Percentiles rank a stretch among this genome's conserved stretches.
phyloP scores from a whole-genome alignment of 1,140 invertebrate species.

The Dreissena polymorpha region DNA sequence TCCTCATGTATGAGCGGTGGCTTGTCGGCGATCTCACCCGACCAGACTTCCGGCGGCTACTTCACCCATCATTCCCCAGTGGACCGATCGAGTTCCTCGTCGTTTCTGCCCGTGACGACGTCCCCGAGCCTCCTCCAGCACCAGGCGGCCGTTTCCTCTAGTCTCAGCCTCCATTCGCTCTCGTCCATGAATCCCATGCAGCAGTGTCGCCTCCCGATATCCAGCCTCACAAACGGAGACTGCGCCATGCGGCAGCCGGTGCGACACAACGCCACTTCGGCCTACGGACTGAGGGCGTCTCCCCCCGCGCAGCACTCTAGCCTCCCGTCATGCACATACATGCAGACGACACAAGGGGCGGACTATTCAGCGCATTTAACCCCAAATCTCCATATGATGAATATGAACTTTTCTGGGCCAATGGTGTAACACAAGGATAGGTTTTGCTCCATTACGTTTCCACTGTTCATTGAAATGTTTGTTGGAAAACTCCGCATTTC shows the following conservation, averaged over 20 bases:
- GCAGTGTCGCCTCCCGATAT: constrained; percentile 66
- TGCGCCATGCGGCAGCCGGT: constrained; percentile 67
- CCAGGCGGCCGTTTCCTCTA: constrained; percentile 57
- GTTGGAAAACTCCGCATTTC: too few relatives aligned
- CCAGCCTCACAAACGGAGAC: constrained; percentile 58
- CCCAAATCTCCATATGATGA: constrained; percentile 75
- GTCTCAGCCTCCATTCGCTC: constrained; percentile 60
- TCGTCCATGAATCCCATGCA: constrained; percentile 69
- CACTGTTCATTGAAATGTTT: too few relatives aligned
- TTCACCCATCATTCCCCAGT: constrained; percentile 69
- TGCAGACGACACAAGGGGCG: constrained; percentile 70
- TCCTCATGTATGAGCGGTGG: constrained; percentile 56
- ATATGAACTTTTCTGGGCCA: constrained; percentile 73
- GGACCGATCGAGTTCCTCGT: constrained; percentile 57
- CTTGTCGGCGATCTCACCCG: constrained; percentile 27
- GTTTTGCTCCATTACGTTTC: background rate
- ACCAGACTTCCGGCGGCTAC: constrained; percentile 62
- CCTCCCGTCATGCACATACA: constrained; percentile 73
- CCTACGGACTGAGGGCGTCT: constrained; percentile 65
- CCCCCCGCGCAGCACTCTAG: constrained; percentile 67
- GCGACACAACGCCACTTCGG: constrained; percentile 58
- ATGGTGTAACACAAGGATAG: constrained; percentile 67
- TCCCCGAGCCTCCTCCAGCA: constrained; percentile 58
- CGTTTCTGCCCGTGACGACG: constrained; percentile 70
- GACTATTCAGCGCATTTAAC: constrained; percentile 68